Evolutionary conservation across 2,888 invertebrate genomes (phyloP), one percentile per base, ranked within the genome.

Genomic region (Glaucopsyche alexis): DNA sequence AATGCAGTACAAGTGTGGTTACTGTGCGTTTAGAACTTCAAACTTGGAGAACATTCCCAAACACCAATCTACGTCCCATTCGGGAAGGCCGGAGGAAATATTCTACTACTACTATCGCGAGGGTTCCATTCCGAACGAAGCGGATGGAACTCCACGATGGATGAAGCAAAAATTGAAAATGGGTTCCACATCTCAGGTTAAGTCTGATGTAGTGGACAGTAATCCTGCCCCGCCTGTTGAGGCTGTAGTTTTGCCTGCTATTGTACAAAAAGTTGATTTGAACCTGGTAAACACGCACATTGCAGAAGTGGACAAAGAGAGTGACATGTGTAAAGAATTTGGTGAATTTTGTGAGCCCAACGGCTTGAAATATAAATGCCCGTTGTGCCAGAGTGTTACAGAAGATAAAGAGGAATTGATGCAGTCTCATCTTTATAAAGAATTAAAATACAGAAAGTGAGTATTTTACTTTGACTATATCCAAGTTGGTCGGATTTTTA

Each of bases 1-100:
- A 75, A 93, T 94, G 80, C 96, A 96, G 77, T 97, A 93, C 83
- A 95, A 95, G 79, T 97, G 97, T 80, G 93, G 93, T 0, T 89
- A 95, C 75, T 97, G 97, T 78, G 82, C 90, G 0, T 96, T 94
- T 79, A 80, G 89, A 16, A 86, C 89, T 0, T 91, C 94, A 0
- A 93, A 93, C 2, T 86, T 93, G 42, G 90, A 93, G 8, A 93
- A 93, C 45, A 94, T 96, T 64, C 89, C 91, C 29, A 93, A 93
- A 60, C 96, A 96, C 81, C 94, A 95, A 76, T 83, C 86, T 2
- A 90, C 91, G 13, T 93, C 94, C 6, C 96, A 96, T 81, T 84
- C 94, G 0, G 88, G 81, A 0, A 91, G 81, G 66, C 72, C 77
- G 1, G 83, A 82, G 50, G 89, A 90, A 9, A 81, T 89, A 8